These are phyloP conservation scores for Geotrypetes seraphini DNA, from an alignment of 2,797 vertebrate genomes.

Conservation along the genomic window DNA sequence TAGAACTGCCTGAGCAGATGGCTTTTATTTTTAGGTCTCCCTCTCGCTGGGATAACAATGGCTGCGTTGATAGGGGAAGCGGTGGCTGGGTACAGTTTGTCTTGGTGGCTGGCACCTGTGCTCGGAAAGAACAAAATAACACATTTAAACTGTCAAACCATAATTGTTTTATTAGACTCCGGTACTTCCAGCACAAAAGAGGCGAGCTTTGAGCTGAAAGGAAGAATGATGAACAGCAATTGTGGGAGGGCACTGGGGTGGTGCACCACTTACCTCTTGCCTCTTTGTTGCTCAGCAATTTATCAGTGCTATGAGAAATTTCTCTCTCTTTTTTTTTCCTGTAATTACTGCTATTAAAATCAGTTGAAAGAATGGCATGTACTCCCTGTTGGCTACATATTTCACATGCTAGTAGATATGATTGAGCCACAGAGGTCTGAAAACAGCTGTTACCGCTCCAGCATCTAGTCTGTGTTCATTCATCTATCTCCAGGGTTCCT, in stretches of 20 bases:
- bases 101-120: conserved; percentile 46
- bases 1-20: conserved; percentile 42
- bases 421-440: conserved; percentile 18
- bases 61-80: conserved; percentile 46
- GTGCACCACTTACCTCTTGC: conserved; percentile 23
- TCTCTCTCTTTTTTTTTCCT: conserved; percentile 38
- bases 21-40: conserved; percentile 62
- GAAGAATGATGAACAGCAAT: conserved; percentile 45
- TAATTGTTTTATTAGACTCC: conserved; percentile 60
- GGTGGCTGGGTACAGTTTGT: conserved; percentile 45
- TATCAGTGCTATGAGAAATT: conserved; percentile 32
- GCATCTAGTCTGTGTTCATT: conserved; percentile 4
- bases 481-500: not conserved
- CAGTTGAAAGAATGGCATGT: conserved; percentile 31
- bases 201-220: conserved; percentile 35
- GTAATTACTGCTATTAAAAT: conserved; percentile 44
- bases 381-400: conserved; percentile 10
- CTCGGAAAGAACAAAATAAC: conserved; percentile 45
- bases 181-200: conserved; percentile 44
- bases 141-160: conserved; percentile 52
- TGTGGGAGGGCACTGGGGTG: conserved; percentile 27
- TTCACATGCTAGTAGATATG: conserved; percentile 31
- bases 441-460: conserved; percentile 12
- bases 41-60: conserved; percentile 50
- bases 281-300: conserved; percentile 42